These are phyloP conservation scores for Xyrichtys novacula DNA, from an alignment of 2,797 vertebrate species.

Conservation along the genomic window DNA sequence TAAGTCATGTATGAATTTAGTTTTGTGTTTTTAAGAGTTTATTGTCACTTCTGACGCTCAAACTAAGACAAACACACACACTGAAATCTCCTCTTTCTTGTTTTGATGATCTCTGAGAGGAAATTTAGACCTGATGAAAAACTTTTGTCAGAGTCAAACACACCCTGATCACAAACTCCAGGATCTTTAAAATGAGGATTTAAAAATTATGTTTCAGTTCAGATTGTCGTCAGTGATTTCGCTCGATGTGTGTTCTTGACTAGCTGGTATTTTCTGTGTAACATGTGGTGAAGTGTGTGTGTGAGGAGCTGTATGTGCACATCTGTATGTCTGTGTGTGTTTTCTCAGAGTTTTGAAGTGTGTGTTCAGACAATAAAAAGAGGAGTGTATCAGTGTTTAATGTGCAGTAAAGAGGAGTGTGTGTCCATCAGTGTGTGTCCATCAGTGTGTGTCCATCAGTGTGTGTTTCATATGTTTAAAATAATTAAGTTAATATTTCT, in stretches of 20 bases:
- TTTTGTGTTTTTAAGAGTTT: too few species aligned
- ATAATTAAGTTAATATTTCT: not conserved
- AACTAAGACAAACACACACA: not conserved
- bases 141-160: too few species aligned
- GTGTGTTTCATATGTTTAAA: too few species aligned
- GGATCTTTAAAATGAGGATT: too few species aligned
- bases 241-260: too few species aligned
- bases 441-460: conserved; percentile 2
- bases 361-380: not conserved
- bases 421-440: conserved; percentile 9
- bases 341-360: not conserved
- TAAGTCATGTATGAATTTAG: too few species aligned
- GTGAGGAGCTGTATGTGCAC: not conserved
- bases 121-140: not conserved
- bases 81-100: not conserved
- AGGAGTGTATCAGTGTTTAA: not conserved
- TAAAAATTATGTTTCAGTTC: too few species aligned
- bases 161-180: too few species aligned
- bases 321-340: conserved; percentile 8
- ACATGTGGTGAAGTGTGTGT: not conserved
- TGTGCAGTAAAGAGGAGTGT: not conserved
- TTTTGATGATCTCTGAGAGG: not conserved
- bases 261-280: too few species aligned
- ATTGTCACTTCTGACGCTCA: not conserved
- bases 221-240: too few species aligned